Evolutionary conservation across 2,797 vertebrate genomes (phyloP).

Genomic region (Parambassis ranga): DNA sequence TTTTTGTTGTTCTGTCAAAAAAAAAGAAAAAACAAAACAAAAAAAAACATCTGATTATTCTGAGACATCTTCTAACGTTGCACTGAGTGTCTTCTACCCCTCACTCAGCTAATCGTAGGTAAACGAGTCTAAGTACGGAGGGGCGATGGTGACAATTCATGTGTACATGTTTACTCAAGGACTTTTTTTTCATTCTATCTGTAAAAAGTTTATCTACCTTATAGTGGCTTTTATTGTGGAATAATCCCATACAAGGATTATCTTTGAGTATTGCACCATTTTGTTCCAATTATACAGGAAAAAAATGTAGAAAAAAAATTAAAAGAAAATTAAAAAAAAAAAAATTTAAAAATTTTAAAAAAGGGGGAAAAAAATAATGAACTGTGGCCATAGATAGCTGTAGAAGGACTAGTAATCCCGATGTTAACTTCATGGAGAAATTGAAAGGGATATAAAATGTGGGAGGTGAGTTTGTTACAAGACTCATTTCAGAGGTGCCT

Average conservation of each 20-base stretch:
- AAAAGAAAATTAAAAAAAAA: constrained; percentile 54
- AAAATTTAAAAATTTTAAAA: constrained; percentile 62
- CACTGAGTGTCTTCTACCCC: constrained; percentile 95
- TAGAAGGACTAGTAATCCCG: constrained; percentile 83
- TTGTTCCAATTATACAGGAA: constrained; percentile 77
- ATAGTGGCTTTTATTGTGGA: constrained; percentile 94
- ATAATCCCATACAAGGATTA: constrained; percentile 87
- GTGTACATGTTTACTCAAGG: constrained; percentile 99
- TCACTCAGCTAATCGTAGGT: constrained; percentile 86
- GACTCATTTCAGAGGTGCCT: constrained; percentile 84
- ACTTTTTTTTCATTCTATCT: constrained; percentile 85
- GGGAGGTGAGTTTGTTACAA: constrained; percentile 73
- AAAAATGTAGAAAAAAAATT: constrained; percentile 66
- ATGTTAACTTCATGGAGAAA: constrained; percentile 70
- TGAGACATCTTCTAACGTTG: constrained; percentile 90
- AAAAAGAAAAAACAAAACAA: no score
- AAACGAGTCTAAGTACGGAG: constrained; percentile 71
- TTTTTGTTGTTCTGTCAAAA: constrained; percentile 80
- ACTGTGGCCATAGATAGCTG: constrained; percentile 91
- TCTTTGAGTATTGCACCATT: constrained; percentile 93
- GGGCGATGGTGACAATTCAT: constrained; percentile 90
- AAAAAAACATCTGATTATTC: no score
- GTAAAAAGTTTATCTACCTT: constrained; percentile 95
- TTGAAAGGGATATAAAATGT: constrained; percentile 63
- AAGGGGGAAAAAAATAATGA: constrained; percentile 69